Conservation (phyloP, 2,888 invertebrate species). For the Seira musarum region DNA sequence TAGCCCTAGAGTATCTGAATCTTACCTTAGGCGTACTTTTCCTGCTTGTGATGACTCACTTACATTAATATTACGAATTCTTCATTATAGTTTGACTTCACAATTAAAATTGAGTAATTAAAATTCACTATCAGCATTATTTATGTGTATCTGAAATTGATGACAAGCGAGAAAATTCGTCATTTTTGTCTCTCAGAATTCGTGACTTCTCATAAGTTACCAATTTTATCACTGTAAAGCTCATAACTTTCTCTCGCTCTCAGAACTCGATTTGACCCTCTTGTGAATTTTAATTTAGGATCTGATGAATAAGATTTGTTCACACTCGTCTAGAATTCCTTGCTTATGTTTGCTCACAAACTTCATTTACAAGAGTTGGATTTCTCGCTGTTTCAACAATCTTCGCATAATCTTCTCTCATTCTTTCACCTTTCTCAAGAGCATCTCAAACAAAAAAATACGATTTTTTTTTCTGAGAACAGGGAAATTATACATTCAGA, state of each 20-base stretch:
- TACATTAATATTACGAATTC: too few relatives aligned
- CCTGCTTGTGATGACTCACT: too few relatives aligned
- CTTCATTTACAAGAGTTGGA: background rate
- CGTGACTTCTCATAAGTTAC: background rate
- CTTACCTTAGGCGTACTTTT: too few relatives aligned
- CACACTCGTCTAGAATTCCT: conserved; percentile 13
- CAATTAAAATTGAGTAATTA: too few relatives aligned
- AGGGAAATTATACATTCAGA: background rate
- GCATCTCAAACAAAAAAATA: conserved; percentile 26
- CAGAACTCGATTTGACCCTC: background rate
- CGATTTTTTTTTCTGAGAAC: background rate
- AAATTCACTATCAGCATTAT: too few relatives aligned
- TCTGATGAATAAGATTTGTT: conserved; percentile 47
- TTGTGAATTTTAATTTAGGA: conserved; percentile 42
- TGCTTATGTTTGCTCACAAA: conserved; percentile 19
- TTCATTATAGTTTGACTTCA: too few relatives aligned
- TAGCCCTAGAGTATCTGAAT: too few relatives aligned
- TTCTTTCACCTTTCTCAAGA: conserved; percentile 18
- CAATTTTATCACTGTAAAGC: background rate
- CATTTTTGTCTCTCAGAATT: background rate
- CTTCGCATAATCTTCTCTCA: conserved; percentile 30
- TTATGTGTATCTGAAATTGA: background rate
- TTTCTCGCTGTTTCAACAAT: conserved; percentile 5
- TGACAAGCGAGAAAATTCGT: background rate
- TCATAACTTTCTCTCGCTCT: conserved; percentile 3